Conservation (phyloP, 2,888 invertebrate species). For the Oscheius myriophilus region DNA sequence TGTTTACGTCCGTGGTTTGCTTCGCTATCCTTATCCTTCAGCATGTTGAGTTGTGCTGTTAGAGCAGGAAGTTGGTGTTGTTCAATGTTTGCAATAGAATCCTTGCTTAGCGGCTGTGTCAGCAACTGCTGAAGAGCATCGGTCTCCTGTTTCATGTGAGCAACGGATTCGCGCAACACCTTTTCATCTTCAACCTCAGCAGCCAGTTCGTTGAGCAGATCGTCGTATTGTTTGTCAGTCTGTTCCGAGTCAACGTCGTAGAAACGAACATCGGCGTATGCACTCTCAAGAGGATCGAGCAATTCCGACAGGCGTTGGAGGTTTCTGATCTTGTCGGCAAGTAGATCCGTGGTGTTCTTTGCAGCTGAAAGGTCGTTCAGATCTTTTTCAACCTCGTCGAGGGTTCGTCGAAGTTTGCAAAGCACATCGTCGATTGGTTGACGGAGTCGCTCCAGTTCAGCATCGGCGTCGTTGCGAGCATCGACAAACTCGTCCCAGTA, state of each 20-base stretch:
- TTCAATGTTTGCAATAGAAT: slow-evolving; percentile 20
- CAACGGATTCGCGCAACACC: slow-evolving; percentile 46
- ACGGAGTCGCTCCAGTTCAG: slow-evolving; percentile 46
- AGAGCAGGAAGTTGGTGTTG: slow-evolving; percentile 42
- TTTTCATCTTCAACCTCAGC: slow-evolving; percentile 50
- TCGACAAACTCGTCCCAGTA: slow-evolving; percentile 52
- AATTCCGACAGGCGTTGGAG: slow-evolving; percentile 56
- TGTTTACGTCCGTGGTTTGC: slow-evolving; percentile 37
- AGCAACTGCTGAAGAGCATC: slow-evolving; percentile 36
- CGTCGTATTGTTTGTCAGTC: slow-evolving; percentile 52
- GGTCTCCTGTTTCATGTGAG: slow-evolving; percentile 46
- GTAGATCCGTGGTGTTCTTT: slow-evolving; percentile 34
- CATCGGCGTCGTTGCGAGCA: slow-evolving; percentile 51
- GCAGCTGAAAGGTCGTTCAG: slow-evolving; percentile 34
- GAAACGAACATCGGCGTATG: slow-evolving; percentile 61
- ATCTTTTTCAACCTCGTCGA: slow-evolving; percentile 36
- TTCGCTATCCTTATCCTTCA: slow-evolving; percentile 41
- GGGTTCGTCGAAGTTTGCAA: slow-evolving; percentile 32
- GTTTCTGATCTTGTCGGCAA: slow-evolving; percentile 38
- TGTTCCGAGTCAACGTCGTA: slow-evolving; percentile 60
- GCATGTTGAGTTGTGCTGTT: slow-evolving; percentile 42
- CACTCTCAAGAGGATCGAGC: slow-evolving; percentile 58
- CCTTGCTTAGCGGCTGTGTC: slow-evolving; percentile 26
- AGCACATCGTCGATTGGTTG: slow-evolving; percentile 37
- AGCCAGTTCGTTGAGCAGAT: slow-evolving; percentile 43